phyloP scores from a whole-genome alignment of 2,888 invertebrate genomes.

The Pachliopta kotzebuea region DNA sequence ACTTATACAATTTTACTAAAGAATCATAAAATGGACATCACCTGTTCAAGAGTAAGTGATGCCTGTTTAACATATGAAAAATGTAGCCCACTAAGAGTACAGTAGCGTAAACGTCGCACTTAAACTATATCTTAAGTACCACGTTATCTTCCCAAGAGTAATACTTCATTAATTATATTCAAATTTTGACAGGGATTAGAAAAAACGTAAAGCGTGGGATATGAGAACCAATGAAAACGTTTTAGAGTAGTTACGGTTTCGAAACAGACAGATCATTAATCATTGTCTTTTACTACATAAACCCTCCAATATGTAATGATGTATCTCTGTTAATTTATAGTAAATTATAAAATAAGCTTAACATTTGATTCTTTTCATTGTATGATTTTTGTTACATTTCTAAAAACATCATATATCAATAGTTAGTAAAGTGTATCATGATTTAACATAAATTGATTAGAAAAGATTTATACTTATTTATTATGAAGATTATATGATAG shows the following conservation, averaged over 20 bases:
- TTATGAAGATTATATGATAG: background rate
- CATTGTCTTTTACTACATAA: constrained; percentile 47
- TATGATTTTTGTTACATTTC: background rate
- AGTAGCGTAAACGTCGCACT: constrained; percentile 62
- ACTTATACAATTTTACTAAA: background rate
- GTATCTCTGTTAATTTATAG: constrained; percentile 27
- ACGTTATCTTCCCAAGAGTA: constrained; percentile 57
- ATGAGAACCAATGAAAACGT: constrained; percentile 55
- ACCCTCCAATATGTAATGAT: constrained; percentile 36
- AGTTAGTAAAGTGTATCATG: no score
- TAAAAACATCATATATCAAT: no score
- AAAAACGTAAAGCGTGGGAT: constrained; percentile 38
- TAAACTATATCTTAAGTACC: constrained; percentile 51
- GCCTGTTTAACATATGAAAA: constrained; percentile 65
- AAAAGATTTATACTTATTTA: background rate
- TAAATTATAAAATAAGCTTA: no score
- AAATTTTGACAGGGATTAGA: constrained; percentile 71
- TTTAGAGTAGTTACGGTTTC: constrained; percentile 63
- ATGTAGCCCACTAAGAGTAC: constrained; percentile 54
- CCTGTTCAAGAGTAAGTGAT: constrained; percentile 35
- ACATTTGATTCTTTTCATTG: constrained; percentile 1
- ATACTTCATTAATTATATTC: constrained; percentile 69
- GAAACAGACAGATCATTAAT: constrained; percentile 68
- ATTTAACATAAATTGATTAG: background rate
- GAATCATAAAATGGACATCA: constrained; percentile 28